Conservation (phyloP, 2,888 invertebrate genomes). For the Nomada ruficornis region DNA sequence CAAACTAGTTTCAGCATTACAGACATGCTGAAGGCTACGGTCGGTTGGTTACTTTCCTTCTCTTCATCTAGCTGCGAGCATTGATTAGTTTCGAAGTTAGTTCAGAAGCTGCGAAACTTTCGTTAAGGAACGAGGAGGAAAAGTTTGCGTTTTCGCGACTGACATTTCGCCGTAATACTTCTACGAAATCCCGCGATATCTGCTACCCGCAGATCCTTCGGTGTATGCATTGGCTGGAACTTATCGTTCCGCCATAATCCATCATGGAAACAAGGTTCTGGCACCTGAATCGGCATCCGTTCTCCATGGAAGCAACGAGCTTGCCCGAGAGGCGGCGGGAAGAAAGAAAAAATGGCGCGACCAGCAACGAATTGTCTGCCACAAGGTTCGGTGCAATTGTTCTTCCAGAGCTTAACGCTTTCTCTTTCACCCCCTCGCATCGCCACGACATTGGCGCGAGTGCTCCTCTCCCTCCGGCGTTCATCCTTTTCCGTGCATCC, state of each 20-base stretch:
- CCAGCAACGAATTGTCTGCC: slow-evolving; percentile 73
- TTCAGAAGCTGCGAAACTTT: slow-evolving; percentile 20
- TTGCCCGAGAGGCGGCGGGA: slow-evolving; percentile 33
- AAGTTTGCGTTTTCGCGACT: slow-evolving; percentile 16
- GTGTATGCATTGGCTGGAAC: neutral
- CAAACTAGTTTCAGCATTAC: neutral
- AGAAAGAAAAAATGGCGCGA: slow-evolving; percentile 75
- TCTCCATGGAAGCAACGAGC: slow-evolving; percentile 23
- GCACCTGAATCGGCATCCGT: neutral
- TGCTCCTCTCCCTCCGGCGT: slow-evolving; percentile 60
- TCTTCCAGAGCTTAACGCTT: slow-evolving; percentile 60
- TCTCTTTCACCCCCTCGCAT: slow-evolving; percentile 65
- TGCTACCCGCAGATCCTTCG: neutral
- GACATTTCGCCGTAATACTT: neutral
- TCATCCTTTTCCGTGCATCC: slow-evolving; percentile 64
- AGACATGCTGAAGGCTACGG: slow-evolving; percentile 4
- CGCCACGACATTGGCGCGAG: slow-evolving; percentile 70
- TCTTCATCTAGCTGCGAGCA: slow-evolving; percentile 21
- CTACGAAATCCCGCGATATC: neutral
- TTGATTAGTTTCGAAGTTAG: slow-evolving; percentile 42
- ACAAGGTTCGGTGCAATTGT: slow-evolving; percentile 69
- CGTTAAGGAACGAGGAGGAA: neutral
- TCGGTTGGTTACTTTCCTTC: slow-evolving; percentile 40
- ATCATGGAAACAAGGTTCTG: slow-evolving; percentile 9
- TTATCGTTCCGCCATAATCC: neutral